phyloP scores from a whole-genome alignment of 2,797 vertebrate species.

The Meda fulgida region DNA sequence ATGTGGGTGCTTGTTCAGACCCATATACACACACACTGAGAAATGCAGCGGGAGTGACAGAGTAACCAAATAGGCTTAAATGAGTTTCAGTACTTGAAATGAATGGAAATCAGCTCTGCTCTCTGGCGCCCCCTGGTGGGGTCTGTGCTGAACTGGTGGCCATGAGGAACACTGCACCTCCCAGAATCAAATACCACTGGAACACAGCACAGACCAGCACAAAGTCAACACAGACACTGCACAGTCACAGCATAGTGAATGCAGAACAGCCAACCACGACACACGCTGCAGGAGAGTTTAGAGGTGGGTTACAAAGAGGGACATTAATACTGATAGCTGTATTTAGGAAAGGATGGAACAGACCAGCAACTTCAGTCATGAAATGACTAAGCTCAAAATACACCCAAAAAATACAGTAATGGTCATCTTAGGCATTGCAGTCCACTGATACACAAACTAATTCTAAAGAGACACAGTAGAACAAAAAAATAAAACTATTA shows the following conservation, averaged over 20 bases:
- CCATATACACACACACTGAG: constrained; percentile 18
- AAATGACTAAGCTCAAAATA: neutral
- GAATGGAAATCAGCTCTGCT: constrained; percentile 86
- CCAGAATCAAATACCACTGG: constrained; percentile 96
- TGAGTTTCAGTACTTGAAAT: constrained; percentile 77
- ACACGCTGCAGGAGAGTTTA: constrained; percentile 9
- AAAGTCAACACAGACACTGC: constrained; percentile 72
- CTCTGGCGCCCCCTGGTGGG: constrained; percentile 83
- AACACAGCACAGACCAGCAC: constrained; percentile 80
- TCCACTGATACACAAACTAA: constrained; percentile 49
- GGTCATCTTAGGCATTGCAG: constrained; percentile 49
- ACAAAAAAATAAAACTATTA: neutral
- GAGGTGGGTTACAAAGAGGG: neutral
- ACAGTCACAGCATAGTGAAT: constrained; percentile 56
- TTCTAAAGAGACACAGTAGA: neutral
- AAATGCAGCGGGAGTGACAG: constrained; percentile 21
- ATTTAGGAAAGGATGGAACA: too few relatives aligned
- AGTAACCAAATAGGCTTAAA: constrained; percentile 67
- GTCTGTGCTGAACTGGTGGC: constrained; percentile 86
- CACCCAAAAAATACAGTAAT: neutral
- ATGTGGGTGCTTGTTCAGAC: neutral
- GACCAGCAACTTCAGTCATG: neutral
- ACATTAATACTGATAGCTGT: neutral
- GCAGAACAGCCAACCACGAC: constrained; percentile 31
- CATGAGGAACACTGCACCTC: constrained; percentile 93